phyloP scores from a whole-genome alignment of 2,888 invertebrate species.

The Hedychridium roseum region DNA sequence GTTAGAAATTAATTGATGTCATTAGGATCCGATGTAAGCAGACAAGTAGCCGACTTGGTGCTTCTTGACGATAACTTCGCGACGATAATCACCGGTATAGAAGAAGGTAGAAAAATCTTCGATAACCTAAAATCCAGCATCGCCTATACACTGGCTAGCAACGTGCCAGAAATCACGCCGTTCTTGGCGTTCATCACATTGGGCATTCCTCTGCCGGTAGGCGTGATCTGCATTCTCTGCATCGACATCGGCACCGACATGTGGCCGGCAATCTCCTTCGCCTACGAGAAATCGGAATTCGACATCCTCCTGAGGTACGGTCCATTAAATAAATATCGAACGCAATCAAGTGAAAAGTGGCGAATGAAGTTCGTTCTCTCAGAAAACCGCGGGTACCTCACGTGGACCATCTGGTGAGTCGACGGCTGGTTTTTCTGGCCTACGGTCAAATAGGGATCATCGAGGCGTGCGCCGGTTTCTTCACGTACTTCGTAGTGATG shows the following conservation, averaged over 20 bases:
- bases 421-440: slow-evolving; percentile 77
- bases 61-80: slow-evolving; percentile 72
- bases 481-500: slow-evolving; percentile 80
- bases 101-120: slow-evolving; percentile 67
- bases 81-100: slow-evolving; percentile 71
- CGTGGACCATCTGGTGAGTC: slow-evolving; percentile 67
- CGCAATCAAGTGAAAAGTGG: too few relatives aligned
- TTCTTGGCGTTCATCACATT: slow-evolving; percentile 67
- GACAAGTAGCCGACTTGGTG: slow-evolving; percentile 72
- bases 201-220: slow-evolving; percentile 68
- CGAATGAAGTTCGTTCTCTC: not conserved
- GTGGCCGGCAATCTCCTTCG: slow-evolving; percentile 80
- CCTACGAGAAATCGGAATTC: slow-evolving; percentile 78
- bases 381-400: slow-evolving; percentile 67
- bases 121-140: slow-evolving; percentile 70
- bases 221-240: slow-evolving; percentile 71
- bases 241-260: slow-evolving; percentile 84
- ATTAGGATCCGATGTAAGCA: slow-evolving; percentile 53
- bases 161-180: slow-evolving; percentile 69
- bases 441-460: slow-evolving; percentile 89
- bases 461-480: slow-evolving; percentile 83
- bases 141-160: slow-evolving; percentile 68
- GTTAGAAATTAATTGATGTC: slow-evolving; percentile 5
- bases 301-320: slow-evolving; percentile 73
- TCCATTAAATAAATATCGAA: not conserved